Evolutionary conservation across 2,797 vertebrate species (phyloP).

Genomic region (Crax fasciolata): DNA sequence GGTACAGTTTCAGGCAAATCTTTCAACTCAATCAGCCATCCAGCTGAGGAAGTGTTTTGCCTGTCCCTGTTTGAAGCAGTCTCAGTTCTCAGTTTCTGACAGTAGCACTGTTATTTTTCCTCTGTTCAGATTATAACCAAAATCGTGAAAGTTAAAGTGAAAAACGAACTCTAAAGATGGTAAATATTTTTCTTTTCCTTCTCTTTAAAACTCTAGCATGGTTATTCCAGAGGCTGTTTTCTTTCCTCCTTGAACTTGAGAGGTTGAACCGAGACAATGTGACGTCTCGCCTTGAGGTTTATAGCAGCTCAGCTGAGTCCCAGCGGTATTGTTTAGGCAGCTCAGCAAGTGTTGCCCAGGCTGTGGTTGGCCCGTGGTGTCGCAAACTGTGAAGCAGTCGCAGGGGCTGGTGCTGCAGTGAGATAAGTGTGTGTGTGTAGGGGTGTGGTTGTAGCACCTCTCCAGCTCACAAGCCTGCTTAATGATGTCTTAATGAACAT

Average conservation of each 20-base stretch:
- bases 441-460: background rate
- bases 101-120: background rate
- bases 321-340: background rate
- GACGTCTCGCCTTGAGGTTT: conserved; percentile 2
- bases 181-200: background rate
- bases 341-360: background rate
- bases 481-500: background rate
- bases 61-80: background rate
- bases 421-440: background rate
- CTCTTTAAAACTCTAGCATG: background rate
- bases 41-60: background rate
- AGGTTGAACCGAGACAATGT: background rate
- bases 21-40: background rate
- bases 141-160: background rate
- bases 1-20: background rate
- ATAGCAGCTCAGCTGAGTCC: background rate
- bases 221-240: background rate
- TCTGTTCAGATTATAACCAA: background rate
- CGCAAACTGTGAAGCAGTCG: background rate
- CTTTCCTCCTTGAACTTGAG: background rate
- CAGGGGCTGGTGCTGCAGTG: background rate
- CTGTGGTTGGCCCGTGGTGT: rapidly evolving
- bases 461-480: rapidly evolving
- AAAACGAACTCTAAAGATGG: background rate
- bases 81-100: background rate